Conservation (phyloP, 2,797 vertebrate species). For the Macrochelys suwanniensis region DNA sequence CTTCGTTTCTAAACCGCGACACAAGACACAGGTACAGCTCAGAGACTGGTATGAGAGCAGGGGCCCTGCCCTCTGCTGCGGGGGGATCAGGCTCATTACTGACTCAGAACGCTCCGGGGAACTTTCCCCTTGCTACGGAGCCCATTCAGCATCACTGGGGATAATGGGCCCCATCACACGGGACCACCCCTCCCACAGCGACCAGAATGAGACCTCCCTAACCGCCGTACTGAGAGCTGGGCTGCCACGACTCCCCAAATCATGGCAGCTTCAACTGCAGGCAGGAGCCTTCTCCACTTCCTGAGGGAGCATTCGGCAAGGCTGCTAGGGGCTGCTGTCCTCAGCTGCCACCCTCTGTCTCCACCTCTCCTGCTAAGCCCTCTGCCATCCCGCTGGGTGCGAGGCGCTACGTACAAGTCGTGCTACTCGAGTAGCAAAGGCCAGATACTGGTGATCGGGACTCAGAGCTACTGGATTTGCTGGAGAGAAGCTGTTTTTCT, state of each 20-base stretch:
- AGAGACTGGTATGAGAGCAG: rapidly evolving
- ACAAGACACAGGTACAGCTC: rapidly evolving
- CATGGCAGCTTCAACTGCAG: background rate
- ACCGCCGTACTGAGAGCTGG: background rate
- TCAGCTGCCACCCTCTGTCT: background rate
- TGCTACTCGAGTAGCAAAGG: background rate
- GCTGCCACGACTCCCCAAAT: background rate
- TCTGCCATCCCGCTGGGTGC: background rate
- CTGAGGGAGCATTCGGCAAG: too few species aligned
- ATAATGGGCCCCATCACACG: background rate
- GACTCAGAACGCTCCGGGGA: too few species aligned
- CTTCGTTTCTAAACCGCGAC: slow-evolving; percentile 83
- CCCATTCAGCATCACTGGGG: background rate
- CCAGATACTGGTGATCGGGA: background rate
- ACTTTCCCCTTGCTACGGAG: too few species aligned
- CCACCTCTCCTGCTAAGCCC: background rate
- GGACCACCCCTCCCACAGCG: background rate
- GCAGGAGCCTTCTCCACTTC: background rate
- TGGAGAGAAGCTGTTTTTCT: background rate
- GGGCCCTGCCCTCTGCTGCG: too few species aligned
- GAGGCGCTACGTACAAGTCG: background rate
- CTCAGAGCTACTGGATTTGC: background rate
- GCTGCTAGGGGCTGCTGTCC: too few species aligned
- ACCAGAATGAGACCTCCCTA: background rate
- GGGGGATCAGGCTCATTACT: background rate